Conservation (phyloP, 2,797 vertebrate species). For the Poeciliopsis gracilis region DNA sequence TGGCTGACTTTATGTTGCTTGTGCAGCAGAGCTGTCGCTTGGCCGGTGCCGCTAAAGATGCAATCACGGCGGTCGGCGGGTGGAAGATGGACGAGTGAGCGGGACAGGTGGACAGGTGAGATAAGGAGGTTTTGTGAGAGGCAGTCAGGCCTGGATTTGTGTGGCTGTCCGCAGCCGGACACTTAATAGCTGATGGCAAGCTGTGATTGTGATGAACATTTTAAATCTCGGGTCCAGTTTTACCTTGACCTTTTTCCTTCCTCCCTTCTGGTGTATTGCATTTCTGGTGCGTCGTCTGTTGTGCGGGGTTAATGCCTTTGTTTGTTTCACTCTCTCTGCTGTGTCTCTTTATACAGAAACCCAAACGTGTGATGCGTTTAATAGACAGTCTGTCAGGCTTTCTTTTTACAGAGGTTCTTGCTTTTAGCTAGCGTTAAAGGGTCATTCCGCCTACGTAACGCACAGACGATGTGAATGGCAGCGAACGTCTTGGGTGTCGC, state of each 20-base stretch:
- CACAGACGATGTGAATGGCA: background rate
- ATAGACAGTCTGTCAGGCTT: slow-evolving; percentile 8
- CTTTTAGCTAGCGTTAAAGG: slow-evolving; percentile 21
- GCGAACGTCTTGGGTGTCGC: background rate
- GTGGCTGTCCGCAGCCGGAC: slow-evolving; percentile 75
- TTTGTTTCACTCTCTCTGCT: slow-evolving; percentile 29
- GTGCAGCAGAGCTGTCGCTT: slow-evolving; percentile 74
- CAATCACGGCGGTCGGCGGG: slow-evolving; percentile 71
- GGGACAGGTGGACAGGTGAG: slow-evolving; percentile 84
- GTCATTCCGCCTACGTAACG: slow-evolving; percentile 8
- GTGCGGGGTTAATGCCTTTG: slow-evolving; percentile 57
- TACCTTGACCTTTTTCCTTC: slow-evolving; percentile 77
- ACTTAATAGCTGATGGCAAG: slow-evolving; percentile 82
- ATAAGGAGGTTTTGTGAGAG: slow-evolving; percentile 81
- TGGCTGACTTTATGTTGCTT: slow-evolving; percentile 80
- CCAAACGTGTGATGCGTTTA: slow-evolving; percentile 44
- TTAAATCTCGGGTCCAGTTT: slow-evolving; percentile 77
- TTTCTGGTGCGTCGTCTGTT: slow-evolving; percentile 47
- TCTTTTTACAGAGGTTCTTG: slow-evolving; percentile 24
- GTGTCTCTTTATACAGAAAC: slow-evolving; percentile 38
- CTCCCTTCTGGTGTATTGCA: slow-evolving; percentile 55
- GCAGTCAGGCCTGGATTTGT: slow-evolving; percentile 77
- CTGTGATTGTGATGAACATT: slow-evolving; percentile 81
- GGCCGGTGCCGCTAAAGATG: slow-evolving; percentile 80
- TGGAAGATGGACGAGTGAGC: slow-evolving; percentile 78